Evolutionary conservation across 1,140 invertebrate genomes (phyloP), one percentile per base, ranked within the genome.

Genomic region (Schlechtendalia chinensis): DNA sequence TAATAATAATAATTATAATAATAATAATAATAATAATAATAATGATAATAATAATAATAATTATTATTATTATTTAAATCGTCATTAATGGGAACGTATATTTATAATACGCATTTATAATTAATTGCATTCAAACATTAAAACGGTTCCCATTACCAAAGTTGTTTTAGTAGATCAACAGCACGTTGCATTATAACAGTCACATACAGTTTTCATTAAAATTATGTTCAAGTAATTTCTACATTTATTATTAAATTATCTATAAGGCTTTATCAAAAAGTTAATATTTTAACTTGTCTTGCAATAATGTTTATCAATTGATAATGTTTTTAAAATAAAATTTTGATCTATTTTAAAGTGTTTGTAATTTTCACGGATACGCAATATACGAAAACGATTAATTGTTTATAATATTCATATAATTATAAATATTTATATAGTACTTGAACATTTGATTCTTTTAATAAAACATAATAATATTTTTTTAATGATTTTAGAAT

Each of bases 41-140:
- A 6, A 39, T 39, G 17, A 19, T 61, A 61, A 29, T 61, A 29
- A 61, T 19, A 32, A 32, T 39, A 6, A 39, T 39, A 19, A 19
- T 10, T 4, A n/a, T 39, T 32, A 65, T 65, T 8, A 8, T 4
- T 39, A 39, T 39, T 39, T 39, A 39, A 39, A 39, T 39, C 3
- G 8, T 4, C 32, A 39, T 39, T 39, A 39, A 39, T 39, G 3
- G 8, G 8, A 39, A 39, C 32, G 32, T 39, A 39, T 39, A 39
- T 39, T 39, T 39, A 4, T 39, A 39, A 39, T 22, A 65, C 32
- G 39, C 39, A 19, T 5, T n/a, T 22, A n/a, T 39, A 5, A 32
- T 65, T 69, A 69, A 69, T 69, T 12, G 65, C 45, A 47, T 69
- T 47, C 14, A 8, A 45, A 45, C 32, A 22, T 69, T 69, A 69